Base-by-base conservation (phyloP, 2,888 invertebrate genomes). In the Coecobrya sp. region DNA sequence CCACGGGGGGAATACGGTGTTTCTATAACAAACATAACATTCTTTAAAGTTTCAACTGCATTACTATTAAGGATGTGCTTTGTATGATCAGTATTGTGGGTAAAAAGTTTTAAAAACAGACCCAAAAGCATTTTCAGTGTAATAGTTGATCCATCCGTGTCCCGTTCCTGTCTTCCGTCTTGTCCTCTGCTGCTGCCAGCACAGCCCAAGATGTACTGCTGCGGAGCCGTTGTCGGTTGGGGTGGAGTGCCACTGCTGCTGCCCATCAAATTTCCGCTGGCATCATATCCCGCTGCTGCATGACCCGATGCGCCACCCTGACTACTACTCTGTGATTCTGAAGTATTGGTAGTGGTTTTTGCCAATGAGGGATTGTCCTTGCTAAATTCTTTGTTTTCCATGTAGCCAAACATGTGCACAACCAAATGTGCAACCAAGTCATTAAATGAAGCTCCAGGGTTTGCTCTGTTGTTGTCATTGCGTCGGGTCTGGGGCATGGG, bases 1-100 rank as follows among this genome's bases (percentile, higher is more conserved):
- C 27, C 30, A 0, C 81, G 52, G 8, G 81, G 81, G 0, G 81
- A 81, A 55, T 81, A 81, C 8, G 81, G 81, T 7, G 81, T 81
- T n/a, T 81, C 81, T 81, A 11, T 8, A 81, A 27, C n/a, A n/a
- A n/a, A n/a, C n/a, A n/a, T n/a, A n/a, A n/a, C n/a, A n/a, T n/a
- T n/a, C n/a, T n/a, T n/a, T n/a, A n/a, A n/a, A n/a, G n/a, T 52
- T 3, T 5, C 52, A 52, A 52, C 52, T n/a, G n/a, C n/a, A n/a
- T n/a, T n/a, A n/a, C n/a, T n/a, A n/a, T n/a, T n/a, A n/a, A n/a
- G n/a, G n/a, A n/a, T n/a, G n/a, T 52, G 52, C 3, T 11, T 52
- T 16, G 52, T 52, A 5, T 52, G 16, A 52, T 11, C 16, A 52
- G 11, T 8, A 68, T 27, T 27, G 2, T 68, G 10, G 2, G 1